Percentiles rank a stretch among this genome's conserved stretches.
Conservation (phyloP, 2,113 vertebrate genomes). For the Cheirogaleus medius region DNA sequence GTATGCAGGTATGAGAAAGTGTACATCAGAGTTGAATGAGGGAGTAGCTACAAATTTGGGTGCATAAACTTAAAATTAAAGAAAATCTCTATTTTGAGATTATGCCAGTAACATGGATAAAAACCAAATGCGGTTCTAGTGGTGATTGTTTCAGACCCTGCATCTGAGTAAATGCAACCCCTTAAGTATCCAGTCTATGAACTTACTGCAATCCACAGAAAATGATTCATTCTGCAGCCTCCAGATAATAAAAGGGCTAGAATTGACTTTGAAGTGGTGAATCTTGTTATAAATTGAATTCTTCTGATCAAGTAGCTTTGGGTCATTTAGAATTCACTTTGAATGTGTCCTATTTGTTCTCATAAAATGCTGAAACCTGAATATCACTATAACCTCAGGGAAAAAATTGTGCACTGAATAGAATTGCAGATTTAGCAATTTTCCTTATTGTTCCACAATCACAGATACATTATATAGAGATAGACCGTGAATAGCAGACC, state of each 20-base stretch:
- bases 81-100: not conserved
- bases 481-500: constrained; percentile 54
- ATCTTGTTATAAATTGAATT: constrained; percentile 71
- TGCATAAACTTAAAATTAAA: not conserved
- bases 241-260: constrained; percentile 47
- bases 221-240: constrained; percentile 24
- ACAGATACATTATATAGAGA: constrained; percentile 68
- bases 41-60: not conserved
- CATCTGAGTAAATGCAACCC: not conserved
- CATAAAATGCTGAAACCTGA: constrained; percentile 73
- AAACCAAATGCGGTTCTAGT: not conserved
- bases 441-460: constrained; percentile 76
- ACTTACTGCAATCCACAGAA: constrained; percentile 25
- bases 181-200: not conserved
- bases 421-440: constrained; percentile 76
- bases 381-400: constrained; percentile 72
- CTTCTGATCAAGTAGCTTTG: constrained; percentile 71
- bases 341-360: constrained; percentile 78
- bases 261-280: constrained; percentile 79
- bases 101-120: not conserved
- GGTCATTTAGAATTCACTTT: constrained; percentile 81
- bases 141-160: not conserved
- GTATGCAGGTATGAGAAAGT: not conserved
- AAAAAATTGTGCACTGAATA: constrained; percentile 68
- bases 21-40: not conserved